Percentiles rank a stretch among this genome's conserved stretches.
phyloP scores from a whole-genome alignment of 1,140 invertebrate species.

The Condylostylus longicornis region DNA sequence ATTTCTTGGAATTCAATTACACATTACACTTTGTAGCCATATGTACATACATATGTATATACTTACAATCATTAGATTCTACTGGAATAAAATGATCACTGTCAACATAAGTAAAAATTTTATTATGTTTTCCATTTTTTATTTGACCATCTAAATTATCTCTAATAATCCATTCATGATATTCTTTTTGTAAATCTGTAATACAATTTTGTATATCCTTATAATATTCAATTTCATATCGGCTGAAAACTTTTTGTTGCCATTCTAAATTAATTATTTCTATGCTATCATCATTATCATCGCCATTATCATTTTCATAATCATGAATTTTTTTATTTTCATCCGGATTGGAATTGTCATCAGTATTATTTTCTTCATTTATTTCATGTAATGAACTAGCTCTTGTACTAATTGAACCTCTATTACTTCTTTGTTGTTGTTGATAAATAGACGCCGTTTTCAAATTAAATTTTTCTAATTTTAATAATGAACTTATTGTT shows the following conservation, averaged over 20 bases:
- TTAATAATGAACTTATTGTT: conserved; percentile 1
- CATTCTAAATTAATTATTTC: no score
- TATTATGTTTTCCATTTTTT: conserved; percentile 1
- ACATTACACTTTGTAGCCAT: not conserved
- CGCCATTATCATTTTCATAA: no score
- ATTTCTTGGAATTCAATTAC: not conserved
- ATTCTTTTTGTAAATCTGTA: conserved; percentile 16
- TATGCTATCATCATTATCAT: no score
- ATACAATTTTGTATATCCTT: conserved; percentile 11
- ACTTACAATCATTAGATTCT: no score
- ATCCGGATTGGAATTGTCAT: no score
- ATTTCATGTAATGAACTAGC: no score
- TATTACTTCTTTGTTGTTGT: no score
- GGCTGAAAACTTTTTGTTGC: conserved; percentile 26
- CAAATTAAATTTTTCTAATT: not conserved
- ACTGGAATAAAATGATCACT: conserved; percentile 7
- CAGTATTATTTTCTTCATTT: no score
- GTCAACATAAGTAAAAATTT: conserved; percentile 9
- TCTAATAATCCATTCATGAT: conserved; percentile 15
- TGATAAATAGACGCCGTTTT: no score
- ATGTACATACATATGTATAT: no score
- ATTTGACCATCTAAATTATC: not conserved
- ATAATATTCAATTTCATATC: conserved; percentile 14
- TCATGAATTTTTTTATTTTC: no score
- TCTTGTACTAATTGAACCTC: no score